Base-by-base conservation (phyloP, 2,113 vertebrate genomes). In the Jaculus jaculus region DNA sequence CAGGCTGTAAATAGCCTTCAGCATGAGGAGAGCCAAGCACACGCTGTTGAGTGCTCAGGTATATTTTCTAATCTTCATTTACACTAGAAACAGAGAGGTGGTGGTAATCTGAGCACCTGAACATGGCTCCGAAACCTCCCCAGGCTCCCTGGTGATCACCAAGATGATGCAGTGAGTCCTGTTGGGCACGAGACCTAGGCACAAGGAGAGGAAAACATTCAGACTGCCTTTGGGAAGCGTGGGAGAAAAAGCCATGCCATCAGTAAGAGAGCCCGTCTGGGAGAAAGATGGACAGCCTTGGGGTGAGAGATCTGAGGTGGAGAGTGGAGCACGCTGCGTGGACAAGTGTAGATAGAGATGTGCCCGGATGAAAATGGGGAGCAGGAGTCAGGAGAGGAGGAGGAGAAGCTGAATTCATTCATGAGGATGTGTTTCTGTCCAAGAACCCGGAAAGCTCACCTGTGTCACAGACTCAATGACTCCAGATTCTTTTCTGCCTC, bases 1-100 rank as follows among this genome's bases (percentile, higher is more conserved):
- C 68, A 71, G 77, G 23, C 61, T 96, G 37, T 95, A 96, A 96
- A 94, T 94, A 95, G 94, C 24, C 4, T 47, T 94, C 63, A 92
- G 79, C 71, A 84, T 84, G 83, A 91, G 86, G 68, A 95, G 24
- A 96, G 37, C 66, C 12, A 78, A 78, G 73, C 65, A 42, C 20
- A 77, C 26, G 32, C 37, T 92, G 3, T 65, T 88, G 86, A 90
- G 83, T 86, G 54, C 20, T 75, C 71, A 61, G 71, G n/a, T 65
- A 73, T 86, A 86, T 94, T 94, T 93, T 71, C 68, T 92, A 75
- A 13, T 54, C 4, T 17, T 92, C 16, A 37, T 83, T 92, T 84
- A 47, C 68, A 21, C 47, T 23, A 75, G 73, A 89, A 94, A 68
- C n/a, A 66, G 84, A 94, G 81, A 58, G 37, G 71, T 63, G 92